Base-by-base conservation (phyloP, 2,888 invertebrate genomes). In the Sacculina carcini region DNA sequence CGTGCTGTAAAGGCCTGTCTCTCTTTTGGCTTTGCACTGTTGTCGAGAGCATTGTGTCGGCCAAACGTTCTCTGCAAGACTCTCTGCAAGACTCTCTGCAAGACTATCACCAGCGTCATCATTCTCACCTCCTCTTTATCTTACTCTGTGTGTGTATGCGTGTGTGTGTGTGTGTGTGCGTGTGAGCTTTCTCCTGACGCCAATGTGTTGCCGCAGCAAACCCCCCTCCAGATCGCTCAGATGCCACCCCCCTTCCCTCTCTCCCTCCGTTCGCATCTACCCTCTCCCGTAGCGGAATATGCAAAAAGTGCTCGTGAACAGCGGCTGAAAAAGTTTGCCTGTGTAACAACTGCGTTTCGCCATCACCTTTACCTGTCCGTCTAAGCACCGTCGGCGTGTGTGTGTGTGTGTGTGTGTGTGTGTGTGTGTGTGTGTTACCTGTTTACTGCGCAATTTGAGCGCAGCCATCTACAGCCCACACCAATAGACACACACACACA, bases 111-210 rank as follows among this genome's bases (percentile, higher is more conserved):
- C n/a, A n/a, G n/a, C n/a, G n/a, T n/a, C n/a, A n/a, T n/a, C n/a
- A n/a, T n/a, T n/a, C n/a, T n/a, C 31, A n/a, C 31, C 32, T n/a
- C 16, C 31, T 47, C 31, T 28, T 29, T 47, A 16, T 47, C 31
- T 47, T n/a, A n/a, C 31, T 47, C 31, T 47, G 47, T 47, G 47
- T 47, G 47, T 47, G 47, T 28, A 32, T 47, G 47, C 16, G 47
- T 47, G 47, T 47, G 47, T 47, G 47, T 47, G 47, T 47, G 47
- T 47, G 47, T 47, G 29, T 47, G 47, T 46, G 46, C 28, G 46
- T 46, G 46, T 46, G 46, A 26, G 46, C 28, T 24, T 46, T 16
- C 16, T 39, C 19, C 16, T 39, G 39, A 39, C 7, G 39, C 16
- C 6, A 21, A 39, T 6, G 39, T 19, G 16, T 16, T 39, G 16